phyloP scores from a whole-genome alignment of 2,888 invertebrate species.

The Pyrocoelia pectoralis region DNA sequence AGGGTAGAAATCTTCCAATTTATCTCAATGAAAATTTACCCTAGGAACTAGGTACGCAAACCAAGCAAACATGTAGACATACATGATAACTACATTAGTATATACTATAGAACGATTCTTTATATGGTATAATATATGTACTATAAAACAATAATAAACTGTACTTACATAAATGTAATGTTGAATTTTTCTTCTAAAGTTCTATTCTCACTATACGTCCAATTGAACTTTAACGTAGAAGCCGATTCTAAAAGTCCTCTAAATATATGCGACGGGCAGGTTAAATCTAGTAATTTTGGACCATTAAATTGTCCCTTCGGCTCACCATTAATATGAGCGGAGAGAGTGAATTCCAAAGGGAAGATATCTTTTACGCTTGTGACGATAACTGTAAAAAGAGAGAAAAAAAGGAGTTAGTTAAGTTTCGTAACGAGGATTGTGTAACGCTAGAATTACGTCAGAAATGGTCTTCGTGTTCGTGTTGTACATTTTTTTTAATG shows the following conservation, averaged over 20 bases:
- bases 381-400: slow-evolving; percentile 26
- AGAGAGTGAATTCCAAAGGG: slow-evolving; percentile 43
- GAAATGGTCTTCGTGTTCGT: too few relatives aligned
- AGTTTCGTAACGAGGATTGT: background rate
- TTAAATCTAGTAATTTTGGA: slow-evolving; percentile 36
- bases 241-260: slow-evolving; percentile 41
- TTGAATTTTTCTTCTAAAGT: slow-evolving; percentile 43
- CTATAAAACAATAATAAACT: slow-evolving; percentile 15
- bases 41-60: too few relatives aligned
- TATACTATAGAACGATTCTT: too few relatives aligned
- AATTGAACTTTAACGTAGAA: slow-evolving; percentile 44
- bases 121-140: too few relatives aligned
- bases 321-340: slow-evolving; percentile 41
- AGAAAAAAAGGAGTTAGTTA: background rate
- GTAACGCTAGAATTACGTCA: too few relatives aligned
- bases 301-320: slow-evolving; percentile 40
- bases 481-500: too few relatives aligned
- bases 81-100: too few relatives aligned
- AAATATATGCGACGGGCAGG: slow-evolving; percentile 43
- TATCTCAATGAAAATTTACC: too few relatives aligned
- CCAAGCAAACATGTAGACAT: too few relatives aligned
- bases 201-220: slow-evolving; percentile 45
- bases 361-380: slow-evolving; percentile 15
- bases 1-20: too few relatives aligned
- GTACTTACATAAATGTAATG: slow-evolving; percentile 53